Conservation (phyloP, 2,888 invertebrate species). For the Himalopsyche japonica region DNA sequence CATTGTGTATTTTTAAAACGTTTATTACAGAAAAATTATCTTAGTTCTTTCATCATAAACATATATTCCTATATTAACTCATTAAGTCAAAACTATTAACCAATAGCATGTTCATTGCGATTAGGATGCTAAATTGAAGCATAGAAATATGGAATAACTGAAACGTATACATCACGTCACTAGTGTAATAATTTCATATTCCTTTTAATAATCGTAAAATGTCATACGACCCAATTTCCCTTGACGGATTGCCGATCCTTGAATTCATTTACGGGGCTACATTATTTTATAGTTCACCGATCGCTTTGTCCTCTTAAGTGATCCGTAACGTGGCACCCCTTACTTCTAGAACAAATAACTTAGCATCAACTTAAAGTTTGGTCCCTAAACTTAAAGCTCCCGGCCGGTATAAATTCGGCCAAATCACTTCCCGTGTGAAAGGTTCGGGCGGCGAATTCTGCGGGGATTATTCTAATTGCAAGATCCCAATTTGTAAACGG, state of each 20-base stretch:
- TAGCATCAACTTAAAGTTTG: not conserved
- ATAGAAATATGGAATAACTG: no score
- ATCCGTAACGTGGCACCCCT: slow-evolving; percentile 8
- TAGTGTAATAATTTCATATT: no score
- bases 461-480: slow-evolving; percentile 32
- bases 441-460: not conserved
- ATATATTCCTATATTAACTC: no score
- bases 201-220: not conserved
- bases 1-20: no score
- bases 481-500: slow-evolving; percentile 24
- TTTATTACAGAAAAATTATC: no score
- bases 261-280: not conserved
- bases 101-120: no score
- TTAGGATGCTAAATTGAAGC: no score
- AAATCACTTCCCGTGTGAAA: not conserved
- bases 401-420: not conserved
- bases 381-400: slow-evolving; percentile 2
- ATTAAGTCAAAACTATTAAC: no score
- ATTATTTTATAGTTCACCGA: not conserved
- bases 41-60: no score
- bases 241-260: not conserved
- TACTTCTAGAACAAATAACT: slow-evolving; percentile 1
- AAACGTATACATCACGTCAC: no score
- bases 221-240: not conserved
- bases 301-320: slow-evolving; percentile 4